A percentile compares a stretch with the other conserved stretches of the same genome.
phyloP scores from a whole-genome alignment of 1,140 invertebrate genomes.

The Drosophila malerkotliana region DNA sequence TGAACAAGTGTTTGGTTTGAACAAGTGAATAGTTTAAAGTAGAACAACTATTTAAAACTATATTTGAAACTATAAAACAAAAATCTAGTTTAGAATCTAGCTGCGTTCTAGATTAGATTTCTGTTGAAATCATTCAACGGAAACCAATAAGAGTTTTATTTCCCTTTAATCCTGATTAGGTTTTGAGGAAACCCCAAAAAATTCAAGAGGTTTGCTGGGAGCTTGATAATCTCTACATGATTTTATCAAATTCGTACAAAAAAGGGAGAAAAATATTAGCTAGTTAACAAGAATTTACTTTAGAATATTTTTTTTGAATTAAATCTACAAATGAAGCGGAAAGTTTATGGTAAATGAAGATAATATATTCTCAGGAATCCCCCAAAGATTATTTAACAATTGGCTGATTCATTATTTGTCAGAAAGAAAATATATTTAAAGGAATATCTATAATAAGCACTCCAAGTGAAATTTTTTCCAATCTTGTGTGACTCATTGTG shows the following conservation, averaged over 20 bases:
- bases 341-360: background rate
- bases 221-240: background rate
- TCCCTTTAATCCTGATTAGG: background rate
- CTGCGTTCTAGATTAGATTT: background rate
- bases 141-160: background rate
- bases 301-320: no score
- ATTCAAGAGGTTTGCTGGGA: background rate
- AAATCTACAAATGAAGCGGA: background rate
- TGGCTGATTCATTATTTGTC: background rate
- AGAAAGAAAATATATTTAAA: background rate
- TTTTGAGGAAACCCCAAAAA: background rate
- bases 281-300: no score
- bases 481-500: background rate
- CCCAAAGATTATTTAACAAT: background rate
- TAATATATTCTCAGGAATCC: background rate
- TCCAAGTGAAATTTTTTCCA: background rate
- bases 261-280: no score
- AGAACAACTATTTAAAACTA: background rate
- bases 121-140: background rate
- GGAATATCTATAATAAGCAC: background rate
- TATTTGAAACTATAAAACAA: background rate
- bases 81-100: background rate
- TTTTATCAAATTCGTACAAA: no score
- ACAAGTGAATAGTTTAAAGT: background rate
- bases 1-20: conserved; percentile 13